Percentiles rank a stretch among this genome's conserved stretches.
Evolutionary conservation across 2,888 invertebrate species (phyloP).

Genomic region (Sesia apiformis): DNA sequence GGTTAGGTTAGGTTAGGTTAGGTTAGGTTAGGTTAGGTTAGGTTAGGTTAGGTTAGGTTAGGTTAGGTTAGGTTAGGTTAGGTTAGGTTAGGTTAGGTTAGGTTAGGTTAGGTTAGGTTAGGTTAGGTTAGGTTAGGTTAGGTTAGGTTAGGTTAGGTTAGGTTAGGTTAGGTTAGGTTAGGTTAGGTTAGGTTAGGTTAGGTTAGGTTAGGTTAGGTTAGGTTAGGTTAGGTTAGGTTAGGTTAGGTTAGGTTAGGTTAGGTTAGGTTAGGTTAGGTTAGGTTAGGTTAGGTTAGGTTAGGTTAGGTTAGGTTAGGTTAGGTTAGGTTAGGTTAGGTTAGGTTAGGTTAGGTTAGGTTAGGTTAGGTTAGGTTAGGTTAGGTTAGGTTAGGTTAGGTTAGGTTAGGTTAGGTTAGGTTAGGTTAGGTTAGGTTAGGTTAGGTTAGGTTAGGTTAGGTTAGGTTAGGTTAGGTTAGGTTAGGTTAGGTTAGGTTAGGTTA

Average conservation of each 20-base stretch:
- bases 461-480: conserved; percentile 10
- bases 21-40: conserved; percentile 8
- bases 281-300: neutral
- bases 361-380: conserved; percentile 1
- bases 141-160: conserved; percentile 10
- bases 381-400: conserved; percentile 3
- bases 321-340: neutral
- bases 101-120: conserved; percentile 14
- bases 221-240: neutral
- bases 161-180: conserved; percentile 5
- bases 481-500: conserved; percentile 6
- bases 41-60: conserved; percentile 7
- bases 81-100: neutral
- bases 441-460: conserved; percentile 10
- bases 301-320: neutral
- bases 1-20: conserved; percentile 15
- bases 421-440: conserved; percentile 10
- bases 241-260: neutral
- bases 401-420: conserved; percentile 10
- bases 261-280: neutral
- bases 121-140: conserved; percentile 13
- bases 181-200: conserved; percentile 17
- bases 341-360: neutral
- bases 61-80: conserved; percentile 15
- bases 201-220: conserved; percentile 13